Conservation (phyloP, 2,888 invertebrate genomes). For the Dascillus cervinus region DNA sequence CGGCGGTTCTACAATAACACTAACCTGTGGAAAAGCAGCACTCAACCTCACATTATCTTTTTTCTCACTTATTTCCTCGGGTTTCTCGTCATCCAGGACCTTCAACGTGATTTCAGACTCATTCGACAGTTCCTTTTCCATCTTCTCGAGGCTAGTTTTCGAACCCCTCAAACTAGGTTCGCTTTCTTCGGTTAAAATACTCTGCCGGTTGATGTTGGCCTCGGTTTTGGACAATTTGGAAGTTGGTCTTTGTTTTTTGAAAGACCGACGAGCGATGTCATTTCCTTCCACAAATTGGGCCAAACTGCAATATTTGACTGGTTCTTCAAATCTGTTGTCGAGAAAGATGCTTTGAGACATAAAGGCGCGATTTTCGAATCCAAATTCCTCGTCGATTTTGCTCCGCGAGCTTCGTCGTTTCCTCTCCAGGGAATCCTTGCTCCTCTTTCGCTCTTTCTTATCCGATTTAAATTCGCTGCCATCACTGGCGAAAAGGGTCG, state of each 20-base stretch:
- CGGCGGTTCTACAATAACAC: slow-evolving; percentile 69
- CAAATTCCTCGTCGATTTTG: slow-evolving; percentile 54
- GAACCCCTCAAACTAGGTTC: slow-evolving; percentile 25
- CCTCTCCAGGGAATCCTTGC: slow-evolving; percentile 42
- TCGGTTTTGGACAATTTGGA: slow-evolving; percentile 41
- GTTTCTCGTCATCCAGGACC: slow-evolving; percentile 14
- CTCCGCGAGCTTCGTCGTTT: slow-evolving; percentile 29
- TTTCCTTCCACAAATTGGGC: slow-evolving; percentile 78
- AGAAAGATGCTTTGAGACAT: slow-evolving; percentile 42
- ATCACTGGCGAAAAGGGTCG: slow-evolving; percentile 56
- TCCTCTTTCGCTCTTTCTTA: slow-evolving; percentile 54
- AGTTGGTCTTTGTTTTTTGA: slow-evolving; percentile 45
- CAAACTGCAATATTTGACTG: slow-evolving; percentile 66
- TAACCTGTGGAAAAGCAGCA: slow-evolving; percentile 49
- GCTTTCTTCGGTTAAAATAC: slow-evolving; percentile 36
- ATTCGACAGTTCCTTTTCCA: slow-evolving; percentile 36
- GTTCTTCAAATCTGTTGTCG: slow-evolving; percentile 43
- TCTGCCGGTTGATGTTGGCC: slow-evolving; percentile 35
- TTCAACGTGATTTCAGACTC: slow-evolving; percentile 28
- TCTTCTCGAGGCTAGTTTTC: slow-evolving; percentile 30
- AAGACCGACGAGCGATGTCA: slow-evolving; percentile 73
- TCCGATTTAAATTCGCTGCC: slow-evolving; percentile 29
- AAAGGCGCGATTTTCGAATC: slow-evolving; percentile 67
- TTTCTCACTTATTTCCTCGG: slow-evolving; percentile 16
- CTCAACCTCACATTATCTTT: slow-evolving; percentile 11